A percentile compares a stretch with the other conserved stretches of the same genome.
Conservation (phyloP, 1,140 invertebrate species). For the Brachionus koreanus region DNA sequence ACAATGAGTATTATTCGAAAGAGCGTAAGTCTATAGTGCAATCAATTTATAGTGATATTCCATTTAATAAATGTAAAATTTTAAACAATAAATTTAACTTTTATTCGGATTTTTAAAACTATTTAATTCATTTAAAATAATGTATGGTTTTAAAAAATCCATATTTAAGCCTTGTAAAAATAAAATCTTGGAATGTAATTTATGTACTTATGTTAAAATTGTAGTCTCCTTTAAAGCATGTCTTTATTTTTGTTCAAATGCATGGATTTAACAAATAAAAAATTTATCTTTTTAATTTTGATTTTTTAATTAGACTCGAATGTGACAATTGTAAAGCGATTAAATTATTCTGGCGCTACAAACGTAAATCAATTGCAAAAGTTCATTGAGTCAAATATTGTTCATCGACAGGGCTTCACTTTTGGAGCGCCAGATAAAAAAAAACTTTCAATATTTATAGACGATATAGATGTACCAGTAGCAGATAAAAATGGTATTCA, state of each 20-base stretch:
- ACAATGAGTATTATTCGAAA: neutral
- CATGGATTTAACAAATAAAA: neutral
- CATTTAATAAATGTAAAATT: neutral
- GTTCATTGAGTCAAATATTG: conserved; percentile 57
- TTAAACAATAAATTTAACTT: neutral
- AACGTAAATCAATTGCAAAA: conserved; percentile 54
- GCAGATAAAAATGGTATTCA: conserved; percentile 13
- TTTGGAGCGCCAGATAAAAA: conserved; percentile 58
- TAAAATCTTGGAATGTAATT: neutral
- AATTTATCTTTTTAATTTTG: neutral
- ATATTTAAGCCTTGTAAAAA: neutral
- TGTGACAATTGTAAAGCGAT: conserved; percentile 22
- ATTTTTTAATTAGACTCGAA: conserved; percentile 4
- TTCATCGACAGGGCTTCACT: conserved; percentile 58
- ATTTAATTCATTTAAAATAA: neutral
- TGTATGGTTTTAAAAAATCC: neutral
- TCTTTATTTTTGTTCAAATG: neutral
- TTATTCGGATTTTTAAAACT: neutral
- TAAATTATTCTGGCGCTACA: conserved; percentile 52
- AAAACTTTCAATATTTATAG: conserved; percentile 56
- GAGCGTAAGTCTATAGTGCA: neutral
- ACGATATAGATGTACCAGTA: conserved; percentile 55
- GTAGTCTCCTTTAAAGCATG: neutral
- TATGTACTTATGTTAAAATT: neutral
- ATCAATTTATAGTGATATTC: neutral